A percentile compares a stretch with the other conserved stretches of the same genome.
Conservation (phyloP, 2,888 invertebrate species). For the Smittia sp. region DNA sequence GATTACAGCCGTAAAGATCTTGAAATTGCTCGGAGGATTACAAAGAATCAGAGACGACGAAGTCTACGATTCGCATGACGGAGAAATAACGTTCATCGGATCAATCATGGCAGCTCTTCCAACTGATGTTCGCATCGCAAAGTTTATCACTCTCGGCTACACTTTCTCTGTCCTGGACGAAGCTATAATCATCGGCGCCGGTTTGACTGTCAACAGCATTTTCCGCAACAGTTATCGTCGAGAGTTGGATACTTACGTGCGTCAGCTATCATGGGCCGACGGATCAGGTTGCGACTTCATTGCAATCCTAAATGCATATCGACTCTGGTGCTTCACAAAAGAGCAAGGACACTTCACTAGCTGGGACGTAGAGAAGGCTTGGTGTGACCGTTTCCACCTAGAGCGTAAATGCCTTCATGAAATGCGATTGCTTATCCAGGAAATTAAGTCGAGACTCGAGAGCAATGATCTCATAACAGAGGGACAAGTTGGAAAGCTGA, state of each 20-base stretch:
- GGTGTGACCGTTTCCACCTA: conserved; percentile 70
- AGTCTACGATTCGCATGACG: conserved; percentile 63
- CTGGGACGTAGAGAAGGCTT: conserved; percentile 57
- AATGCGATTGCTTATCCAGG: conserved; percentile 67
- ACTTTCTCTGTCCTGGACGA: conserved; percentile 83
- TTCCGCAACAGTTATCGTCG: conserved; percentile 73
- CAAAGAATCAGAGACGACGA: conserved; percentile 59
- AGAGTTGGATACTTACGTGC: conserved; percentile 67
- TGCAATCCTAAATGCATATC: conserved; percentile 75
- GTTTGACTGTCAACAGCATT: conserved; percentile 75
- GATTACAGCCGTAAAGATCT: conserved; percentile 71
- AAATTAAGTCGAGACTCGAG: conserved; percentile 58
- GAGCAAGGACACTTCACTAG: conserved; percentile 59
- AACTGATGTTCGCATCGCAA: conserved; percentile 75
- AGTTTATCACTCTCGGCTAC: conserved; percentile 82
- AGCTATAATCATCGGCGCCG: conserved; percentile 79
- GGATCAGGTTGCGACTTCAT: conserved; percentile 79
- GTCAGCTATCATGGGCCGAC: conserved; percentile 77
- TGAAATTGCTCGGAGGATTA: conserved; percentile 76
- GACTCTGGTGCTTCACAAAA: conserved; percentile 69
- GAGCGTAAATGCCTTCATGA: conserved; percentile 71
- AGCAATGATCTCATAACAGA: conserved; percentile 42
- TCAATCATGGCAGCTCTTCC: conserved; percentile 78
- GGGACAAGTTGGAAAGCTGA: conserved; percentile 58
- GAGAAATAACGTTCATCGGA: conserved; percentile 84